Evolutionary conservation across 2,888 invertebrate genomes (phyloP).

Genomic region (Eurytoma californica): DNA sequence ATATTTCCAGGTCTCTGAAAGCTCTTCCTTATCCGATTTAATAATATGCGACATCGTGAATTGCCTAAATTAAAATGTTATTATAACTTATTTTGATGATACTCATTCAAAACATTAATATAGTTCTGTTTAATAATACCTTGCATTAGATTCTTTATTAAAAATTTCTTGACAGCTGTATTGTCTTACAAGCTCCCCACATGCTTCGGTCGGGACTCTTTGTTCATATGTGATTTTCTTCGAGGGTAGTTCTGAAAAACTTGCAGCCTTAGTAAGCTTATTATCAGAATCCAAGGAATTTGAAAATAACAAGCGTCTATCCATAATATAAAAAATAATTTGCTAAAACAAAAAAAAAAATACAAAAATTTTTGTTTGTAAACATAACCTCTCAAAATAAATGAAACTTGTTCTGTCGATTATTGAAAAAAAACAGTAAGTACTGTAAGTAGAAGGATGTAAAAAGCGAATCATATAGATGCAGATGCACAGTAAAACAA

Average conservation of each 20-base stretch:
- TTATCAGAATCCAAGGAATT: conserved; percentile 59
- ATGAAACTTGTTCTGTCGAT: not conserved
- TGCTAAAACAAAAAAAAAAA: conserved; percentile 39
- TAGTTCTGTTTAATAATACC: conserved; percentile 56
- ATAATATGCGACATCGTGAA: conserved; percentile 43
- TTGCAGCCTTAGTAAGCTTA: conserved; percentile 62
- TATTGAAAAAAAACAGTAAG: not conserved
- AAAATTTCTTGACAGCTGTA: conserved; percentile 67
- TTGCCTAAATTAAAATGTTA: conserved; percentile 42
- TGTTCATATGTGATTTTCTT: conserved; percentile 62
- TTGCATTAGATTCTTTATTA: conserved; percentile 58
- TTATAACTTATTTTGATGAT: conserved; percentile 14
- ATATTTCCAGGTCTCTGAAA: conserved; percentile 54
- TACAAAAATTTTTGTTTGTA: conserved; percentile 4
- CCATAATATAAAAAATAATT: conserved; percentile 64
- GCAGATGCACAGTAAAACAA: too few species aligned
- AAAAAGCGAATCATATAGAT: too few species aligned
- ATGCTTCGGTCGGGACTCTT: conserved; percentile 54
- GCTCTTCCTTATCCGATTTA: conserved; percentile 43
- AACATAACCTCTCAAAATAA: conserved; percentile 57
- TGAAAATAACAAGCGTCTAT: conserved; percentile 63
- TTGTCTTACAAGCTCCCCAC: conserved; percentile 62
- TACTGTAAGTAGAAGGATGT: too few species aligned
- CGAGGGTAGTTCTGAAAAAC: conserved; percentile 63
- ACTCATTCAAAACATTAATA: not conserved